A percentile compares a stretch with the other conserved stretches of the same genome.
Evolutionary conservation across 2,797 vertebrate genomes (phyloP).

Genomic region (Aphelocoma californica): DNA sequence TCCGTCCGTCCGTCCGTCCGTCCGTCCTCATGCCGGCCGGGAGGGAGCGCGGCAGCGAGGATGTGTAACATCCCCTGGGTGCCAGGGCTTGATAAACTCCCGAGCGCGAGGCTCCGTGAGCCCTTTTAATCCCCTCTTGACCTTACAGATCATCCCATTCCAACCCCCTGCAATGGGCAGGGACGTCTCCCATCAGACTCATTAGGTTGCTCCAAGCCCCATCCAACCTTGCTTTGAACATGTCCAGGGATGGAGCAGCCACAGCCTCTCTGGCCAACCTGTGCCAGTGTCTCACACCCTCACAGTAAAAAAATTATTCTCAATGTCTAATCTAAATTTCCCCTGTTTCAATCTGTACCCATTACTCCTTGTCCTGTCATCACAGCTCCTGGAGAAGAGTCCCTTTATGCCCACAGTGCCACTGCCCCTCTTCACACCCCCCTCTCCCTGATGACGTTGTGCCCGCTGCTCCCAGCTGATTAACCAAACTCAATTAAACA

Average conservation of each 20-base stretch:
- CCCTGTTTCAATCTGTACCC: not conserved
- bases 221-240: not conserved
- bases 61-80: accelerated
- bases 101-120: accelerated
- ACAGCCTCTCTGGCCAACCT: not conserved
- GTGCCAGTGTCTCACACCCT: not conserved
- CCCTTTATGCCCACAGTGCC: not conserved
- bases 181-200: not conserved
- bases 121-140: not conserved
- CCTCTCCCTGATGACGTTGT: too few species aligned
- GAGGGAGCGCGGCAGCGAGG: accelerated
- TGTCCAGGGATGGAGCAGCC: not conserved
- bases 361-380: not conserved
- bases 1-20: too few species aligned
- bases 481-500: not conserved
- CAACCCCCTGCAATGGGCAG: not conserved
- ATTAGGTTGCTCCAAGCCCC: not conserved
- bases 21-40: accelerated
- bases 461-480: not conserved
- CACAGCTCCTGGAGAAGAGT: not conserved
- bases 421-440: not conserved
- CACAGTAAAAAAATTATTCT: not conserved
- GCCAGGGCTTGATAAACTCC: not conserved
- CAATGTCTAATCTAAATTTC: too few species aligned
- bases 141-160: too few species aligned